Conservation (phyloP, 1,140 invertebrate genomes). For the Onthophagus taurus region DNA sequence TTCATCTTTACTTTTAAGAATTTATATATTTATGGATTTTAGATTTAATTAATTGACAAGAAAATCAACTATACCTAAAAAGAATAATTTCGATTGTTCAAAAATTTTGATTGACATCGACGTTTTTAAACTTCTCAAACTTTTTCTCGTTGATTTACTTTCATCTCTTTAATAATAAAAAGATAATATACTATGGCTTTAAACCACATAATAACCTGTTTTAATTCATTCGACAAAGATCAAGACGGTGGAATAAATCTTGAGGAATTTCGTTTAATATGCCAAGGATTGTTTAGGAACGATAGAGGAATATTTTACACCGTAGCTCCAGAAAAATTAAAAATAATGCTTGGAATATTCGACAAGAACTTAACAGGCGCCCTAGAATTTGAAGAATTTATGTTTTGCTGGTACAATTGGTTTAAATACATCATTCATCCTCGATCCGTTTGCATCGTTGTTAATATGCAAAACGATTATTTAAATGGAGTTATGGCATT, state of each 20-base stretch:
- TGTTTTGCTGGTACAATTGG: conserved; percentile 38
- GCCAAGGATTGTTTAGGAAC: neutral
- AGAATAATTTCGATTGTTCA: too few species aligned
- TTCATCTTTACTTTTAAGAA: too few species aligned
- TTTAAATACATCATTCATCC: conserved; percentile 42
- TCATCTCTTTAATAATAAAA: too few species aligned
- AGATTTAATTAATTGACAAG: too few species aligned
- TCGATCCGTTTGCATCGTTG: conserved; percentile 55
- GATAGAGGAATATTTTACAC: neutral
- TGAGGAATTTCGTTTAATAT: neutral
- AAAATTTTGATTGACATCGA: too few species aligned
- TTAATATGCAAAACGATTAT: conserved; percentile 83
- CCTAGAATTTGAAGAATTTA: conserved; percentile 49
- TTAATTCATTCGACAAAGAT: conserved; percentile 1
- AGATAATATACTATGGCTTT: too few species aligned
- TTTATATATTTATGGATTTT: too few species aligned
- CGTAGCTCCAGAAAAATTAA: conserved; percentile 44
- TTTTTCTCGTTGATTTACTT: too few species aligned
- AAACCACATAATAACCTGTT: neutral
- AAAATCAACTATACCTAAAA: too few species aligned
- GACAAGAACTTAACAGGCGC: conserved; percentile 45
- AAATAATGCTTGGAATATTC: conserved; percentile 47
- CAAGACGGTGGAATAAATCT: neutral
- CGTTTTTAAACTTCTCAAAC: too few species aligned
- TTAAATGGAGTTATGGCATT: conserved; percentile 65